Evolutionary conservation across 2,888 invertebrate genomes (phyloP), one percentile per base, ranked within the genome.

Genomic region (Synergus itoensis): DNA sequence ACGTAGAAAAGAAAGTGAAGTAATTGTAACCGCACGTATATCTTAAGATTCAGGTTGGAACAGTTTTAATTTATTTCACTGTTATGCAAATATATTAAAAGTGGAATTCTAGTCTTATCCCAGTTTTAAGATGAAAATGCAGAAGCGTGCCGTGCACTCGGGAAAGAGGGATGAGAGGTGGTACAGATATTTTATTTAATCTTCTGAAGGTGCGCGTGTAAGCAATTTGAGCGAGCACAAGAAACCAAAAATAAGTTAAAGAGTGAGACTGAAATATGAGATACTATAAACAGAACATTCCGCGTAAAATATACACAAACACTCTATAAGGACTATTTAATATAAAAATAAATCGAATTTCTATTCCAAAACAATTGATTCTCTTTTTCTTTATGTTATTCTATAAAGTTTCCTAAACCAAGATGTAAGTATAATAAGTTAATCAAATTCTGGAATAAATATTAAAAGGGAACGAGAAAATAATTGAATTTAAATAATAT

Each of bases 71-170:
- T 64, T 64, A 64, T 64, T 64, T 64, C 40, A 40, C 40, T 64
- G 64, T 40, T 40, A 64, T 64, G 64, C 64, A 64, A 64, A 64
- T 64, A n/a, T 64, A 40, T 64, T 64, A n/a, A 64, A 64, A 64
- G 64, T 40, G 40, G 40, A 40, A 62, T 62, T 41, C 40, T 64
- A 41, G 64, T 64, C 64, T 64, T 64, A 64, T 36, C 64, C 40
- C 0, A 64, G 64, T 64, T 64, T 64, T n/a, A 40, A 64, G 40
- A 64, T 40, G 64, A 64, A 64, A 64, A 62, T 62, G n/a, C 60
- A 62, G 21, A 64, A 64, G 64, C 64, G 64, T 64, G 40, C 64
- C 40, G 64, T n/a, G 16, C 40, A 40, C 16, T 64, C 16, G 36
- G 16, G 8, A 64, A 36, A 64, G 64, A 63, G 14, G 7, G 63